phyloP scores from a whole-genome alignment of 2,113 vertebrate genomes.

The Channa argus region DNA sequence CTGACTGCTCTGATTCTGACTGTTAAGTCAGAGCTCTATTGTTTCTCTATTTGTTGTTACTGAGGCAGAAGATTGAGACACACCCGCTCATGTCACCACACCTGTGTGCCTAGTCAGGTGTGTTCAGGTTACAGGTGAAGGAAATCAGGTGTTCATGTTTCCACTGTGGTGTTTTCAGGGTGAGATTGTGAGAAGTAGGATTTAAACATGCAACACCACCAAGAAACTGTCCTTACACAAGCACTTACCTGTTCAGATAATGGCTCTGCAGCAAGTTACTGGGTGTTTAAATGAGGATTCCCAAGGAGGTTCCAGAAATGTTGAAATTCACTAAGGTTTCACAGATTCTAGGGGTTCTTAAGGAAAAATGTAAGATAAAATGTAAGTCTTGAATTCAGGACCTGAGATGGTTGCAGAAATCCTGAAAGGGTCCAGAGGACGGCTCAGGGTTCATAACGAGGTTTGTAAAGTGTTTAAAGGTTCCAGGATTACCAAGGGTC shows the following conservation, averaged over 20 bases:
- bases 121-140: constrained; percentile 15
- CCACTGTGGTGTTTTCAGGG: constrained; percentile 15
- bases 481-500: too few relatives aligned
- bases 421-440: too few relatives aligned
- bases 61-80: constrained; percentile 17
- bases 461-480: too few relatives aligned
- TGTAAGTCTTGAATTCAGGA: too few relatives aligned
- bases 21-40: constrained; percentile 9
- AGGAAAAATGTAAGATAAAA: too few relatives aligned
- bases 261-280: background rate
- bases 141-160: constrained; percentile 17
- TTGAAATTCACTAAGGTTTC: too few relatives aligned
- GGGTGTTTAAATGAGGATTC: background rate
- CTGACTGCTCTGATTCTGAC: constrained; percentile 16
- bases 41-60: constrained; percentile 49
- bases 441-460: too few relatives aligned
- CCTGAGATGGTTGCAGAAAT: too few relatives aligned
- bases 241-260: background rate
- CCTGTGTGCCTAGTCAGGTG: background rate
- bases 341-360: too few relatives aligned
- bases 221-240: background rate
- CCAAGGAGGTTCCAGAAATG: background rate
- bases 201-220: background rate
- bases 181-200: background rate
- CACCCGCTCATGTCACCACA: constrained; percentile 32